Evolutionary conservation across 2,113 vertebrate species (phyloP), one percentile per base, ranked within the genome.

Genomic region (Eleginops maclovinus): DNA sequence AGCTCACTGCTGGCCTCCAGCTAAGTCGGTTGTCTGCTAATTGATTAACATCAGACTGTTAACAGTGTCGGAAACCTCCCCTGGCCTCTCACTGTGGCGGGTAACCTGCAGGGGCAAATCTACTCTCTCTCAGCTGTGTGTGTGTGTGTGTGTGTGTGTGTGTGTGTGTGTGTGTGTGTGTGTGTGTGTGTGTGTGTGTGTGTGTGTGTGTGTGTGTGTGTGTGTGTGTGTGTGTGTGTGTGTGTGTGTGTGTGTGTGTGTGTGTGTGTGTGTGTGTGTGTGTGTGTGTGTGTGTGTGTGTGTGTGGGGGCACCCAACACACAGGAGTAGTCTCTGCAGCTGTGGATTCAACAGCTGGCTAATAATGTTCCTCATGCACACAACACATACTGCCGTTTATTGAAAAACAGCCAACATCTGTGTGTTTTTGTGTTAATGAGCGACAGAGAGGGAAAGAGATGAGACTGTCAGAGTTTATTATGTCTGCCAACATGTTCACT

Each of bases 331-430:
- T 64, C 61, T 68, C 53, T 71, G 85, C 87, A 86, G 83, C 78
- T 87, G 87, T 81, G 72, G 47, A 71, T n/a, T 31, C 71, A 92
- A 87, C 91, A 93, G 81, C 88, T 92, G 91, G 87, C 86, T 87
- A 82, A 87, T 88, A 76, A 86, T 89, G 83, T 81, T 71, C 65
- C 83, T 85, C 86, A 85, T 49, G 59, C 47, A 19, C 82, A 63
- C 26, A 72, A n/a, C 63, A 66, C 76, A 66, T 41, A 67, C 62
- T 56, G 78, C 56, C 49, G 79, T 75, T 82, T 56, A 72, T 36
- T 74, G 80, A 68, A 71, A 83, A 87, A 81, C 72, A 81, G 51
- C 72, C 51, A 84, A 79, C 87, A 92, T 89, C 84, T 91, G 90
- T 82, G 84, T 72, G 2, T 88, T 67, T 78, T 75, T 73, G 81